These are phyloP conservation scores for Esox lucius DNA, from an alignment of 2,797 vertebrate species.

Conservation along the genomic window DNA sequence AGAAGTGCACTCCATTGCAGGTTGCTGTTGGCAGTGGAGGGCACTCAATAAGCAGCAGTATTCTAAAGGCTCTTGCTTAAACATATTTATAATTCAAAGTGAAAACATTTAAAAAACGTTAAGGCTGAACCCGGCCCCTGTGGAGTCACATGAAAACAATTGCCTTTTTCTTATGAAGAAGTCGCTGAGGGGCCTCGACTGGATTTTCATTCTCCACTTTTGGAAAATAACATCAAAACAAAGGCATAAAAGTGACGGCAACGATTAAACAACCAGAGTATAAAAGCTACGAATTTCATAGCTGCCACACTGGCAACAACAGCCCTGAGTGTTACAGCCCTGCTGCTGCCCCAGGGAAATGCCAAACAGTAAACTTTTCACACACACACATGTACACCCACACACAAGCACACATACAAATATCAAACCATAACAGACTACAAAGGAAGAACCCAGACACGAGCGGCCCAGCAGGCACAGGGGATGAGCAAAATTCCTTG, in stretches of 20 bases:
- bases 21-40: slow-evolving; percentile 22
- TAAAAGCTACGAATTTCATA: slow-evolving; percentile 48
- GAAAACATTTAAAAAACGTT: slow-evolving; percentile 45
- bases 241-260: slow-evolving; percentile 55
- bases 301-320: slow-evolving; percentile 50
- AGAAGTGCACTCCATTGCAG: slow-evolving; percentile 27
- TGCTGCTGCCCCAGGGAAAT: slow-evolving; percentile 18
- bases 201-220: slow-evolving; percentile 12
- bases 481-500: too few relatives aligned
- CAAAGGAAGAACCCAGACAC: too few relatives aligned
- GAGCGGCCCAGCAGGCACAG: too few relatives aligned
- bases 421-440: too few relatives aligned
- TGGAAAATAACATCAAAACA: slow-evolving; percentile 53
- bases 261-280: slow-evolving; percentile 44
- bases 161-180: slow-evolving; percentile 18
- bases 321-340: slow-evolving; percentile 33
- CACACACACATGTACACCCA: slow-evolving; percentile 19
- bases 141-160: slow-evolving; percentile 45
- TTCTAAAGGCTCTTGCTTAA: slow-evolving; percentile 24
- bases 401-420: slow-evolving; percentile 21
- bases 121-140: slow-evolving; percentile 27
- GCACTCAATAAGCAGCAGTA: slow-evolving; percentile 21
- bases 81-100: slow-evolving; percentile 40
- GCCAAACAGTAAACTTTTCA: slow-evolving; percentile 29
- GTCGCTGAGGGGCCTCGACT: slow-evolving; percentile 18